Percentiles rank a stretch among this genome's conserved stretches.
Conservation (phyloP, 2,888 invertebrate species). For the Ligdia adustata region DNA sequence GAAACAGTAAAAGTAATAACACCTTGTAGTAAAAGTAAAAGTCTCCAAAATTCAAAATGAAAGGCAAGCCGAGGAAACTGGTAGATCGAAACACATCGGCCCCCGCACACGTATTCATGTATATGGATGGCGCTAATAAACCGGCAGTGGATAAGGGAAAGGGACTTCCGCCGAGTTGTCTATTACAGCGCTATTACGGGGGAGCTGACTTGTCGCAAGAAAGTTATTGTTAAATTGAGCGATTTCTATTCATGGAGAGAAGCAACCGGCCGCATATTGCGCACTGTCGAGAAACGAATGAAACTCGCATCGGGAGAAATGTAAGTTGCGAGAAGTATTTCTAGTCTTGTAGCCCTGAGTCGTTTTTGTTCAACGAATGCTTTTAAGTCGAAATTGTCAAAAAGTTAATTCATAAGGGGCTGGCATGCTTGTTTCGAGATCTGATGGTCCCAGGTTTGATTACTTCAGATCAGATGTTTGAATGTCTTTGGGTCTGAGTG, state of each 20-base stretch:
- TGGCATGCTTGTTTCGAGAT: no score
- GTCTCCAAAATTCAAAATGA: slow-evolving; percentile 27
- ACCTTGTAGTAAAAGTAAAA: slow-evolving; percentile 13
- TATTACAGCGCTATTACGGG: slow-evolving; percentile 50
- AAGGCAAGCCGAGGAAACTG: slow-evolving; percentile 13
- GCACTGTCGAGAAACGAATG: neutral
- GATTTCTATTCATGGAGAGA: slow-evolving; percentile 76
- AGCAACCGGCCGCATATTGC: slow-evolving; percentile 48
- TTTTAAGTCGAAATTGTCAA: neutral
- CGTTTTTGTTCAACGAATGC: neutral
- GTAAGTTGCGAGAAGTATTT: neutral
- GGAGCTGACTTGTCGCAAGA: slow-evolving; percentile 46
- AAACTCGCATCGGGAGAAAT: neutral
- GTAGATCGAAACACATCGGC: slow-evolving; percentile 28
- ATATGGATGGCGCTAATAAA: slow-evolving; percentile 57
- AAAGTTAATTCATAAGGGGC: no score
- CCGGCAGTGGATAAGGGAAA: slow-evolving; percentile 48
- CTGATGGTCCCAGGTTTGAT: no score
- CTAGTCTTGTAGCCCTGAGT: neutral
- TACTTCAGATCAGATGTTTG: no score
- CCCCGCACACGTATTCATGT: slow-evolving; percentile 43
- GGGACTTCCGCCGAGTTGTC: slow-evolving; percentile 43
- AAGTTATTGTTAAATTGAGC: slow-evolving; percentile 65
- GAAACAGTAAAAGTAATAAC: neutral
- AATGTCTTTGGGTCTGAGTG: no score